A percentile compares a stretch with the other conserved stretches of the same genome.
These are phyloP conservation scores for Phalacrocorax aristotelis DNA, from an alignment of 2,113 vertebrate genomes.

Conservation along the genomic window DNA sequence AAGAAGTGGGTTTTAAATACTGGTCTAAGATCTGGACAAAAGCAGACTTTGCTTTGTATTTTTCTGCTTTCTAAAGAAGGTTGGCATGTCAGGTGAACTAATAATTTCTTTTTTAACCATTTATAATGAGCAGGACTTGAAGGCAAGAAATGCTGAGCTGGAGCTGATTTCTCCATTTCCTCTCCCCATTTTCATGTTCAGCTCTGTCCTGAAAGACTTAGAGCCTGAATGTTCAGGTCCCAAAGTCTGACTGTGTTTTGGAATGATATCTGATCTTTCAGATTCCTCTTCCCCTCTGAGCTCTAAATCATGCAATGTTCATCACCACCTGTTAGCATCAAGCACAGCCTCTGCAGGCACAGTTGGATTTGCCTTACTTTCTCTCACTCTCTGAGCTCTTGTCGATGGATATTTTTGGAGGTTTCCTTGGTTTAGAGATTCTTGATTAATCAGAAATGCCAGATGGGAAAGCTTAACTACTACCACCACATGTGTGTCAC, in stretches of 20 bases:
- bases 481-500: background rate
- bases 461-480: constrained; percentile 18
- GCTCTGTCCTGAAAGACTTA: background rate
- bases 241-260: constrained; percentile 28
- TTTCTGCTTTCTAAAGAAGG: background rate
- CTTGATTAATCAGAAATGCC: constrained; percentile 18
- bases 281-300: background rate
- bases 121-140: background rate
- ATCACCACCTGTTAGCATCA: constrained; percentile 28
- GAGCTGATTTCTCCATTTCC: background rate
- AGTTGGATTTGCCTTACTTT: constrained; percentile 46
- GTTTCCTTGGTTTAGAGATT: constrained; percentile 13
- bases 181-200: background rate
- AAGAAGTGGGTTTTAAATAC: background rate
- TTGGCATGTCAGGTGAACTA: background rate
- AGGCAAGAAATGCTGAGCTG: background rate
- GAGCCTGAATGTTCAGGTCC: background rate
- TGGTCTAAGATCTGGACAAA: background rate
- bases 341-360: constrained; percentile 31
- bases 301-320: background rate
- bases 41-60: background rate
- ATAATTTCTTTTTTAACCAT: background rate
- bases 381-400: constrained; percentile 4
- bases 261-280: constrained; percentile 52
- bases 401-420: background rate